Conservation (phyloP, 2,888 invertebrate genomes). For the Ceratothoa steindachneri region DNA sequence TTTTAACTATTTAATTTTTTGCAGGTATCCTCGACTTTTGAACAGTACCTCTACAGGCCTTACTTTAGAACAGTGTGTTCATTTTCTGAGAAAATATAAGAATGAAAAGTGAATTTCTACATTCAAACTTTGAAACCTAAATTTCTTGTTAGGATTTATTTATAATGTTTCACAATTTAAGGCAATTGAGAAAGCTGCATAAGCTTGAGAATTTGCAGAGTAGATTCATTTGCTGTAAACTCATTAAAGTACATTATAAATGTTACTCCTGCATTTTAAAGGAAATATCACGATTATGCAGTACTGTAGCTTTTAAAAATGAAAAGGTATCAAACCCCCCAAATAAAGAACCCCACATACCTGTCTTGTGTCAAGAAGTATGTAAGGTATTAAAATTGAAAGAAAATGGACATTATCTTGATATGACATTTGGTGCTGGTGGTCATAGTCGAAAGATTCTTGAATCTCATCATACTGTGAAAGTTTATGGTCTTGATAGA, state of each 20-base stretch:
- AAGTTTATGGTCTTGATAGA: constrained; percentile 76
- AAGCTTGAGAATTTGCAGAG: too few relatives aligned
- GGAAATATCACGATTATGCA: too few relatives aligned
- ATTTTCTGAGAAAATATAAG: too few relatives aligned
- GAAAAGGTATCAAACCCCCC: too few relatives aligned
- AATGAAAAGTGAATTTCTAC: too few relatives aligned
- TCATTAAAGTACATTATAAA: not conserved
- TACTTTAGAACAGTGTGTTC: not conserved
- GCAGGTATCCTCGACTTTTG: not conserved
- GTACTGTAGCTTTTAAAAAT: not conserved
- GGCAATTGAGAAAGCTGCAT: too few relatives aligned
- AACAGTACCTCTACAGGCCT: not conserved
- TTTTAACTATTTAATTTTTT: too few relatives aligned
- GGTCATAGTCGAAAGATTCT: constrained; percentile 78
- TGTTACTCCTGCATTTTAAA: not conserved
- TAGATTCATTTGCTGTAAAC: too few relatives aligned
- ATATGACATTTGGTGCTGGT: constrained; percentile 95
- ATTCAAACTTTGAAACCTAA: too few relatives aligned
- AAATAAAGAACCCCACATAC: not conserved
- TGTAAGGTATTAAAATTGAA: constrained; percentile 52
- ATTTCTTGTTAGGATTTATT: too few relatives aligned
- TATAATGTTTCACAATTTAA: too few relatives aligned
- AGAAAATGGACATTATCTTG: constrained; percentile 61
- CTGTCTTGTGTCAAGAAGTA: constrained; percentile 27
- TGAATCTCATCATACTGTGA: constrained; percentile 62